Conservation (phyloP, 2,113 vertebrate genomes). For the Ancistrus triradiatus region DNA sequence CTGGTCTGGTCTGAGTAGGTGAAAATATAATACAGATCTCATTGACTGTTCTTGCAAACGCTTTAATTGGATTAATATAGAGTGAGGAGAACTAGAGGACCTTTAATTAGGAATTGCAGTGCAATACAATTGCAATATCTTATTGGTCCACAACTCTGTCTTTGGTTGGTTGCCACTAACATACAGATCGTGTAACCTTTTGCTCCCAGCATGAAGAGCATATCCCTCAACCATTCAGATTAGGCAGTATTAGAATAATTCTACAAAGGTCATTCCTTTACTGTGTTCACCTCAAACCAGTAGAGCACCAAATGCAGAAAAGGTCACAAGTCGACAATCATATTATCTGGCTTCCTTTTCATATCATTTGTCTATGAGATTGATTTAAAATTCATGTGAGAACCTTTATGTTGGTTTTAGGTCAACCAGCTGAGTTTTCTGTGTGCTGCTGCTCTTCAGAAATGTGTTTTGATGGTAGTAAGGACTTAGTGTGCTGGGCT, state of each 20-base stretch:
- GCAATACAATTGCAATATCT: slow-evolving; percentile 5
- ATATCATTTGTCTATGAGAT: slow-evolving; percentile 67
- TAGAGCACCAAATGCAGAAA: slow-evolving; percentile 60
- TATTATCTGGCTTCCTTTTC: slow-evolving; percentile 69
- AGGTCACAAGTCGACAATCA: slow-evolving; percentile 67
- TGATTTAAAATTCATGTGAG: slow-evolving; percentile 56
- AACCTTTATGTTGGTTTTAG: slow-evolving; percentile 13
- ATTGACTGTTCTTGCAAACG: background rate
- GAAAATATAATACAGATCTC: background rate
- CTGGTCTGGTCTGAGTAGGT: background rate
- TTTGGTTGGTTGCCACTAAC: slow-evolving; percentile 46
- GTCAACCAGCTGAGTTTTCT: background rate
- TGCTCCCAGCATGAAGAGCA: slow-evolving; percentile 42
- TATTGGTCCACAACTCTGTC: background rate
- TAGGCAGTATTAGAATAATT: slow-evolving; percentile 70
- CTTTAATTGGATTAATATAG: background rate
- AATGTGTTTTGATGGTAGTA: slow-evolving; percentile 16
- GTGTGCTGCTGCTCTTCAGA: slow-evolving; percentile 12
- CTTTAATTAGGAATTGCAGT: background rate
- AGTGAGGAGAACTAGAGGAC: too few species aligned
- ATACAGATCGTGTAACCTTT: slow-evolving; percentile 58
- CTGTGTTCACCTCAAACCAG: slow-evolving; percentile 51
- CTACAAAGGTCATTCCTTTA: slow-evolving; percentile 71
- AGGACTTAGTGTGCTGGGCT: slow-evolving; percentile 11
- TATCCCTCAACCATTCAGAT: slow-evolving; percentile 60